phyloP scores from a whole-genome alignment of 1,140 invertebrate species.

The Zelostemma sp. region DNA sequence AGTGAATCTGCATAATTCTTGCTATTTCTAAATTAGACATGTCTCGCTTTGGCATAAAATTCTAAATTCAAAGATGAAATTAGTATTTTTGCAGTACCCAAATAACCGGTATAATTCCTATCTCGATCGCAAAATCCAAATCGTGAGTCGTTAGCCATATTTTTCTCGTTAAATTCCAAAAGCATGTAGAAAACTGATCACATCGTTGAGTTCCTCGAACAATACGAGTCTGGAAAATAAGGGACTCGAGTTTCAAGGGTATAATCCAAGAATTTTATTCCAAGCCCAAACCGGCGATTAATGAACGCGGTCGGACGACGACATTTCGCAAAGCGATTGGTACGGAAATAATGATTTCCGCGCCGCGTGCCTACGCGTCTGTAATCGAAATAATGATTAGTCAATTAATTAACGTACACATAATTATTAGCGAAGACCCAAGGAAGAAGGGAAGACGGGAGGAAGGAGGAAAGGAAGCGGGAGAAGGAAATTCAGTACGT shows the following conservation, averaged over 20 bases:
- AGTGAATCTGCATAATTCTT: too few species aligned
- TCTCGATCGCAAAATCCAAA: too few species aligned
- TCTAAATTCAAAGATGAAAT: too few species aligned
- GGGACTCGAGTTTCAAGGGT: slow-evolving; percentile 22
- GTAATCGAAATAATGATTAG: slow-evolving; percentile 67
- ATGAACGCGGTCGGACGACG: slow-evolving; percentile 46
- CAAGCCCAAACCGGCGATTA: slow-evolving; percentile 29
- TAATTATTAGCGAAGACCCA: slow-evolving; percentile 66
- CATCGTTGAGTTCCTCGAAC: slow-evolving; percentile 23
- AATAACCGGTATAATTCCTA: too few species aligned
- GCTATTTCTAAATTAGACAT: too few species aligned
- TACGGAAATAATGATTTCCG: slow-evolving; percentile 60
- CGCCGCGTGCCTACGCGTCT: slow-evolving; percentile 36
- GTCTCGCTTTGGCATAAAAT: too few species aligned
- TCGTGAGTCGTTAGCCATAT: too few species aligned
- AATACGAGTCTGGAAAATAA: slow-evolving; percentile 30
- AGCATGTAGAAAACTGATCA: slow-evolving; percentile 22
- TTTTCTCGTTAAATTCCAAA: neutral
- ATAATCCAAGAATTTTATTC: slow-evolving; percentile 38
- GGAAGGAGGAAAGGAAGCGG: slow-evolving; percentile 5
- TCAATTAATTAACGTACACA: slow-evolving; percentile 69
- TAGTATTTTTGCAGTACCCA: too few species aligned
- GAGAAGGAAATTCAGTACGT: slow-evolving; percentile 32
- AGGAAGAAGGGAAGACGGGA: slow-evolving; percentile 18
- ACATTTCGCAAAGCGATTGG: slow-evolving; percentile 46